phyloP scores from a whole-genome alignment of 2,113 vertebrate genomes.

The Cygnus atratus region DNA sequence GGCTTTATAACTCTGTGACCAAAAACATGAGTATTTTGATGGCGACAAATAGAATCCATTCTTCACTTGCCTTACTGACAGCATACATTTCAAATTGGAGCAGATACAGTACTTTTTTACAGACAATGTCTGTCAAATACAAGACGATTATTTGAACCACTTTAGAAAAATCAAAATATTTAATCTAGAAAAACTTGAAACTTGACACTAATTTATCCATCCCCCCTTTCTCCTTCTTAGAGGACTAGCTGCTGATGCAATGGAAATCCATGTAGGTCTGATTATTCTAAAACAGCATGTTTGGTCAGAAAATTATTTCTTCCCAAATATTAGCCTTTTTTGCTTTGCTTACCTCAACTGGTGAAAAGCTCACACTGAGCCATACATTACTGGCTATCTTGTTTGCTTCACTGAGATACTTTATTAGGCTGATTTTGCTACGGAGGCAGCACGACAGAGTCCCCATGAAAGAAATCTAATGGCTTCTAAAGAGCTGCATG shows the following conservation, averaged over 20 bases:
- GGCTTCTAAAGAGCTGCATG: neutral
- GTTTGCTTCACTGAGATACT: neutral
- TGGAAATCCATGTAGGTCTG: neutral
- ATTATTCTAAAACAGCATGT: neutral
- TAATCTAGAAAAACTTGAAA: neutral
- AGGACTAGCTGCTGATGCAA: neutral
- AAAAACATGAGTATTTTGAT: neutral
- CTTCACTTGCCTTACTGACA: neutral
- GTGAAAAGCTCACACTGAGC: neutral
- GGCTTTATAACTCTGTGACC: neutral
- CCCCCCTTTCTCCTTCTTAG: neutral
- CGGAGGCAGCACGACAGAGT: neutral
- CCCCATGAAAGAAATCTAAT: neutral
- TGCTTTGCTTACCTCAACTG: neutral
- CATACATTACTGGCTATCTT: neutral
- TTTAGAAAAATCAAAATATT: conserved; percentile 25
- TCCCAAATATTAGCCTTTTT: neutral
- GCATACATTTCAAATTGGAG: neutral
- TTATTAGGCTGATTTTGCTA: neutral
- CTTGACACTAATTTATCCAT: neutral
- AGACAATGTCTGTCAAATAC: neutral
- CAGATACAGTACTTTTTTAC: neutral
- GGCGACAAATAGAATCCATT: neutral
- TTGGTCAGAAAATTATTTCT: neutral
- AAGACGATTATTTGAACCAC: neutral